Evolutionary conservation across 1,140 invertebrate genomes (phyloP).

Genomic region (Chironomus tepperi): DNA sequence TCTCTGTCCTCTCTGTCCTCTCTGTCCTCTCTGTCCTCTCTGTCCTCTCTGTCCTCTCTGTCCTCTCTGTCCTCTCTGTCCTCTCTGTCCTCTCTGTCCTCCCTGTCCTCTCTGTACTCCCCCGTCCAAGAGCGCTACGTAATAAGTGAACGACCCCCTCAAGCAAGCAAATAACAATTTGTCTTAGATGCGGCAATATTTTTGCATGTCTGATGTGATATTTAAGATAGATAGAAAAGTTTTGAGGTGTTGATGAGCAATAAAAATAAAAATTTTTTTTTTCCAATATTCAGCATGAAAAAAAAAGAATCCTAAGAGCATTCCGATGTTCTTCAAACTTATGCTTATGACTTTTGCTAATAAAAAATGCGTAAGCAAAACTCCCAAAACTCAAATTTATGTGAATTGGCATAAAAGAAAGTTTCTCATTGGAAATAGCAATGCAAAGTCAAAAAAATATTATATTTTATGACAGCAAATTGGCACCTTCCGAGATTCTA

Average conservation of each 20-base stretch:
- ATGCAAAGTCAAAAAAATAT: not conserved
- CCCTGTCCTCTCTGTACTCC: too few species aligned
- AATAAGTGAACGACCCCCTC: too few species aligned
- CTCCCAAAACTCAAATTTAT: slow-evolving; percentile 2
- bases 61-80: too few species aligned
- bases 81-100: too few species aligned
- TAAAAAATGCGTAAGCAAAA: slow-evolving; percentile 2
- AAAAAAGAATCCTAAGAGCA: not conserved
- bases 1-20: too few species aligned
- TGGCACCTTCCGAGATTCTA: not conserved
- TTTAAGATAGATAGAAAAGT: not conserved
- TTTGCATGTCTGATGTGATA: not conserved
- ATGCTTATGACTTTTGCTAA: not conserved
- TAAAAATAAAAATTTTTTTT: not conserved
- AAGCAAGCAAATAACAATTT: not conserved
- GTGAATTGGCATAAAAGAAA: not conserved
- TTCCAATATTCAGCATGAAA: not conserved
- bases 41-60: too few species aligned
- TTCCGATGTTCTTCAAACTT: not conserved
- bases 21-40: too few species aligned
- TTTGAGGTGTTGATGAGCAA: not conserved
- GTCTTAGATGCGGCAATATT: not conserved
- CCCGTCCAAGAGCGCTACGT: too few species aligned
- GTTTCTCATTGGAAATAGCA: not conserved
- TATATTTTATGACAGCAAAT: slow-evolving; percentile 14